A percentile compares a stretch with the other conserved stretches of the same genome.
phyloP scores from a whole-genome alignment of 2,113 vertebrate species.

The Agelaius tricolor region DNA sequence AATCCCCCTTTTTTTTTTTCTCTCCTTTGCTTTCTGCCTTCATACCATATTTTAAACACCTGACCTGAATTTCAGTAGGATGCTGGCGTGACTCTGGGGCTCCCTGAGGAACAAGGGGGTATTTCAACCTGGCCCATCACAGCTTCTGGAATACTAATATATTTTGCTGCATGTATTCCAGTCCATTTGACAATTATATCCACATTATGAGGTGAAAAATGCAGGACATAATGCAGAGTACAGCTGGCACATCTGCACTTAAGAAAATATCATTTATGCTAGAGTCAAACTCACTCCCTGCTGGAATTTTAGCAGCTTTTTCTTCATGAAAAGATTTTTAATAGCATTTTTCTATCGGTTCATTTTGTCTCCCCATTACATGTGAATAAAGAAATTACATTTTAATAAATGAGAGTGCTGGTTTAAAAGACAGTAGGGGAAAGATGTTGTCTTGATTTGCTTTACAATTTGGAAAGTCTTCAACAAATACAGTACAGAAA shows the following conservation, averaged over 20 bases:
- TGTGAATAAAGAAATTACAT: neutral
- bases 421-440: slow-evolving; percentile 27
- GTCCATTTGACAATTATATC: neutral
- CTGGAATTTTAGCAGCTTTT: neutral
- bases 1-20: neutral
- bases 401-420: slow-evolving; percentile 42
- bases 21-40: neutral
- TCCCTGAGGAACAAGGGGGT: neutral
- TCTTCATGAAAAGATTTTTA: neutral
- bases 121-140: neutral
- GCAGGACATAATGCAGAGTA: neutral
- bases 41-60: neutral
- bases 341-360: neutral
- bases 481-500: slow-evolving; percentile 37
- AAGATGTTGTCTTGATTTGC: neutral
- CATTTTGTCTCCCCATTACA: neutral
- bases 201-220: neutral
- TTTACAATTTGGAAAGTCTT: slow-evolving; percentile 50
- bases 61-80: slow-evolving; percentile 22
- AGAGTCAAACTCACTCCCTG: neutral
- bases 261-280: neutral
- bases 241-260: neutral
- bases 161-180: neutral
- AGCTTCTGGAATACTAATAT: slow-evolving; percentile 1
- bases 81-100: neutral